Evolutionary conservation across 2,797 vertebrate genomes (phyloP).

Genomic region (Pantherophis vulpinus): DNA sequence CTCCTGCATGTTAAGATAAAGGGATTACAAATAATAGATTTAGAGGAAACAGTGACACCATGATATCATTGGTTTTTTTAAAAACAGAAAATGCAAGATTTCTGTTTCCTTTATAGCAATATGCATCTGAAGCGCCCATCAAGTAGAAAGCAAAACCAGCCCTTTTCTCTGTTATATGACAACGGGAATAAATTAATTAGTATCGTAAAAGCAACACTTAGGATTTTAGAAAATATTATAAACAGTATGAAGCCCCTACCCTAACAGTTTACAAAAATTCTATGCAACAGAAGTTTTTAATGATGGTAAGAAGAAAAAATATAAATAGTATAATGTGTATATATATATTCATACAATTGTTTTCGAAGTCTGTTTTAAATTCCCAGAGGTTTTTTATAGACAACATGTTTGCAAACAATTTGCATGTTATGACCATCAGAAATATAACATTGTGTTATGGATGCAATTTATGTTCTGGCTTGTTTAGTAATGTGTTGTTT

Average conservation of each 20-base stretch:
- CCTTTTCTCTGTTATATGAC: neutral
- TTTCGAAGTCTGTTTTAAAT: neutral
- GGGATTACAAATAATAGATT: neutral
- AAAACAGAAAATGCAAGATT: neutral
- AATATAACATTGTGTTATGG: slow-evolving; percentile 52
- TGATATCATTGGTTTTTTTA: neutral
- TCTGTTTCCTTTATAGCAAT: neutral
- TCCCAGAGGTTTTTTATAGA: slow-evolving; percentile 39
- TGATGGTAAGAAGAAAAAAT: neutral
- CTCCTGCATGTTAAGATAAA: neutral
- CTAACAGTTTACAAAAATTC: slow-evolving; percentile 5
- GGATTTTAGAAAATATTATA: neutral
- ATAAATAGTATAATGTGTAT: slow-evolving; percentile 13
- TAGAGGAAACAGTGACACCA: neutral
- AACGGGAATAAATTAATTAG: neutral
- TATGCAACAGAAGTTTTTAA: neutral
- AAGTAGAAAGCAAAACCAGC: neutral
- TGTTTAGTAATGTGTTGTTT: slow-evolving; percentile 35
- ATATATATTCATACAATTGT: slow-evolving; percentile 1
- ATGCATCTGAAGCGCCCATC: neutral
- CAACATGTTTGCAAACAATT: slow-evolving; percentile 59
- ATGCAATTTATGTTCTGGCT: slow-evolving; percentile 39
- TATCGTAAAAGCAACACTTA: neutral
- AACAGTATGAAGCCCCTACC: neutral
- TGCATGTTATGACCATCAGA: slow-evolving; percentile 54